Conservation (phyloP, 2,113 vertebrate genomes). For the Conger conger region DNA sequence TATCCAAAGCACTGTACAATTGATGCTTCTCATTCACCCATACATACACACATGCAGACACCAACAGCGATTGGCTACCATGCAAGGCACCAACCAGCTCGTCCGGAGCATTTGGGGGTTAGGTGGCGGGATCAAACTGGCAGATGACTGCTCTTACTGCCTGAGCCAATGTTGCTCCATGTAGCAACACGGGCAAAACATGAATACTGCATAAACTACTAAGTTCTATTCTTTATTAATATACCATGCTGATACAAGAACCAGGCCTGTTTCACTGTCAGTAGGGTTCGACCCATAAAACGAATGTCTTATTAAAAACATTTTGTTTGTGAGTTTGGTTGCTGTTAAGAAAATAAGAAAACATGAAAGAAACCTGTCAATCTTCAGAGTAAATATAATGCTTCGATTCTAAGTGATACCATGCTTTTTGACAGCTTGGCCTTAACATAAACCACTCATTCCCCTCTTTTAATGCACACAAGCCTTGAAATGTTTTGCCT, state of each 20-base stretch:
- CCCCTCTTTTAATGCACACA: not conserved
- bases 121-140: no score
- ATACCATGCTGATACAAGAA: not conserved
- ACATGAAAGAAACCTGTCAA: not conserved
- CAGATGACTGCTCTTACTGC: no score
- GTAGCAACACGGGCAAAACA: not conserved
- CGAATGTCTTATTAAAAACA: not conserved
- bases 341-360: not conserved
- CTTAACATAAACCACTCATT: not conserved
- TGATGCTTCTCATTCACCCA: no score
- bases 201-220: not conserved
- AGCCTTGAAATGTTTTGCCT: not conserved
- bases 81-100: no score
- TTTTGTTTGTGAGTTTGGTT: not conserved
- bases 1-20: no score
- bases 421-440: not conserved
- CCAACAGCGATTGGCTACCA: no score
- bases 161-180: no score
- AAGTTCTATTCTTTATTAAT: not conserved
- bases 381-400: not conserved
- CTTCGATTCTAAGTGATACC: not conserved
- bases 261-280: not conserved
- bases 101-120: no score
- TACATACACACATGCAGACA: no score
- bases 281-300: not conserved